Evolutionary conservation across 2,797 vertebrate genomes (phyloP), one percentile per base, ranked within the genome.

Genomic region (Steatocranus sp.): DNA sequence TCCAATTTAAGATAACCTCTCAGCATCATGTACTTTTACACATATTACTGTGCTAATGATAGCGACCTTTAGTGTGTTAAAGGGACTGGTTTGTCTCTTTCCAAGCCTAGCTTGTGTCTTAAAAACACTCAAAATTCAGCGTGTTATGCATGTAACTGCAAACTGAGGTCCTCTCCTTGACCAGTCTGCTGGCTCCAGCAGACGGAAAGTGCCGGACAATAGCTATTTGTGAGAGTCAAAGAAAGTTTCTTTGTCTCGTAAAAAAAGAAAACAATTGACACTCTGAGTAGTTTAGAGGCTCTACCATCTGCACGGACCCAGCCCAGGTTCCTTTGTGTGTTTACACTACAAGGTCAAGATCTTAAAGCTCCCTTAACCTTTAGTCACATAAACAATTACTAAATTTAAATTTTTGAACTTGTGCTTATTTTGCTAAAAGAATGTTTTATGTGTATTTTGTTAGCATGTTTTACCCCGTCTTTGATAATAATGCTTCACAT

Each of bases 201-300:
- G 78, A 78, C 53, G 75, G 88, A 94, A 89, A 83, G 49, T 81
- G 63, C 41, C 23, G 27, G 66, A 95, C 92, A 95, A 95, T 93
- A 56, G 87, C 61, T 82, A 83, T 87, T 86, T 94, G 88, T 91
- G 56, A 36, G 74, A 85, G 79, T 82, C 87, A 87, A 87, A 87
- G 78, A 93, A 86, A 90, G 91, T 93, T 88, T 87, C 89, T 93
- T 92, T 94, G 88, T 93, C 66, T 77, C n/a, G 7, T 23, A 56
- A 70, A 68, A 79, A 75, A 48, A 63, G 41, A 43, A 82, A 92
- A 93, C 92, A 95, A 91, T 93, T 75, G 68, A 79, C 46, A 86
- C 83, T 84, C 86, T 88, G 84, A 81, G 85, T 86, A 80, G 86
- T 81, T 82, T 79, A 87, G 76, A 77, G 86, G 75, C 80, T 78